These are phyloP conservation scores for Darevskia nairensis DNA, from an alignment of 2,797 vertebrate genomes.

Conservation along the genomic window DNA sequence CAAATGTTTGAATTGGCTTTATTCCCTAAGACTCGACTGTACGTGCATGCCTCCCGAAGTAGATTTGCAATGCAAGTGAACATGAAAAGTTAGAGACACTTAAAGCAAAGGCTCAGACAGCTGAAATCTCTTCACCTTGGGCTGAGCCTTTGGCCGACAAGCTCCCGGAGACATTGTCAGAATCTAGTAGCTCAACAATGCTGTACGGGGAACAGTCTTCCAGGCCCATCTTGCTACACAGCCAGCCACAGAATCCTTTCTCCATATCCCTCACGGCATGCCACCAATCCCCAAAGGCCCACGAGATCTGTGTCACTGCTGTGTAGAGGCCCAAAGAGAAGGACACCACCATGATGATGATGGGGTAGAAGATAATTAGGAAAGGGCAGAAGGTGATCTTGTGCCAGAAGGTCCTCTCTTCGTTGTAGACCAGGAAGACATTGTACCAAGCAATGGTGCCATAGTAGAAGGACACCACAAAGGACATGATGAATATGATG, in stretches of 20 bases:
- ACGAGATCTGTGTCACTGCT: slow-evolving; percentile 92
- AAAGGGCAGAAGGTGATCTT: slow-evolving; percentile 97
- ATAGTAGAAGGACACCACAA: slow-evolving; percentile 97
- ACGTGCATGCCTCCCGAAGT: slow-evolving; percentile 33
- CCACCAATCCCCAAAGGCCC: slow-evolving; percentile 97
- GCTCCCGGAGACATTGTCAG: slow-evolving; percentile 91
- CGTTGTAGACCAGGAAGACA: slow-evolving; percentile 98
- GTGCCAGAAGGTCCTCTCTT: slow-evolving; percentile 99
- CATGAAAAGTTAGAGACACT: slow-evolving; percentile 41
- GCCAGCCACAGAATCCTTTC: slow-evolving; percentile 98
- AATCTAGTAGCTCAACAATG: slow-evolving; percentile 95
- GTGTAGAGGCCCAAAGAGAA: slow-evolving; percentile 91
- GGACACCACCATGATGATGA: slow-evolving; percentile 94
- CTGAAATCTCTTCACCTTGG: slow-evolving; percentile 89
- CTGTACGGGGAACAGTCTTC: slow-evolving; percentile 98
- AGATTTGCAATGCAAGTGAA: background rate
- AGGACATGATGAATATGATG: slow-evolving; percentile 91
- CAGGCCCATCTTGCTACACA: slow-evolving; percentile 93
- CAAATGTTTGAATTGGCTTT: slow-evolving; percentile 8
- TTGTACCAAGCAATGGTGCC: slow-evolving; percentile 99
- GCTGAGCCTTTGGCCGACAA: slow-evolving; percentile 87
- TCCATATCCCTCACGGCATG: slow-evolving; percentile 92
- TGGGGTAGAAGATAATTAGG: slow-evolving; percentile 95
- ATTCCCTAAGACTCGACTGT: slow-evolving; percentile 37
- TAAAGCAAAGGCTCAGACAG: slow-evolving; percentile 82